Base-by-base conservation (phyloP, 2,113 vertebrate species). In the Crypturellus undulatus region DNA sequence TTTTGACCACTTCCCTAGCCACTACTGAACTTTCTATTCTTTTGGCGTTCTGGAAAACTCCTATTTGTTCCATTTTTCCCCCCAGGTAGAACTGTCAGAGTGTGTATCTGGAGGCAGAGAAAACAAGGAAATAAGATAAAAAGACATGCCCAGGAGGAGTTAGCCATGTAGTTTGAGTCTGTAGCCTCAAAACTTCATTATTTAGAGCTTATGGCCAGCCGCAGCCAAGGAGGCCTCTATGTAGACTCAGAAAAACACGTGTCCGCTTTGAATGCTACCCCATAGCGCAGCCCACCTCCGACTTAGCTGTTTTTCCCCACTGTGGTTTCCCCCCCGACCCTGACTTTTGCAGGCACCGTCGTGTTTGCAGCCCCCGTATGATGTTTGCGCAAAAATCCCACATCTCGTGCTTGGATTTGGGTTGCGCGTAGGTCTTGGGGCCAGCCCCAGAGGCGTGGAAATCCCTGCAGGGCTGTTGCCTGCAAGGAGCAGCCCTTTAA, bases 281-380 rank as follows among this genome's bases (percentile, higher is more conserved):
- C 42, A 30, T 18, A 24, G 28, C 30, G 28, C 54, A 17, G 54
- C 38, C 38, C 26, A 40, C 58, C 12, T 3, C 16, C n/a, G 18
- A 3, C 58, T 75, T 52, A 3, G n/a, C 26, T 2, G 1, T 0
- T 36, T 83, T 58, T 62, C 20, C 18, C 1, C 1, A 18, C 24
- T 51, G 30, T 2, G 0, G 1, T 20, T 80, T n/a, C 20, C 6
- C 4, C 20, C 24, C 28, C 60, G 4, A 25, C 19, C 45, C 38
- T 10, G 21, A n/a, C 54, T 6, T n/a, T 12, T 14, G 38, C 19
- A 5, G 0, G 5, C 5, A 6, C 32, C 15, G 49, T 12, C 0
- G 2, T 0, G 4, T 56, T 25, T 42, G 30, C 49, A 20, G 52
- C n/a, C 21, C 24, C 12, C 22, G 14, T 25, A 3, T 25, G 86